Base-by-base conservation (phyloP, 1,140 invertebrate species). In the Diorhabda sublineata region DNA sequence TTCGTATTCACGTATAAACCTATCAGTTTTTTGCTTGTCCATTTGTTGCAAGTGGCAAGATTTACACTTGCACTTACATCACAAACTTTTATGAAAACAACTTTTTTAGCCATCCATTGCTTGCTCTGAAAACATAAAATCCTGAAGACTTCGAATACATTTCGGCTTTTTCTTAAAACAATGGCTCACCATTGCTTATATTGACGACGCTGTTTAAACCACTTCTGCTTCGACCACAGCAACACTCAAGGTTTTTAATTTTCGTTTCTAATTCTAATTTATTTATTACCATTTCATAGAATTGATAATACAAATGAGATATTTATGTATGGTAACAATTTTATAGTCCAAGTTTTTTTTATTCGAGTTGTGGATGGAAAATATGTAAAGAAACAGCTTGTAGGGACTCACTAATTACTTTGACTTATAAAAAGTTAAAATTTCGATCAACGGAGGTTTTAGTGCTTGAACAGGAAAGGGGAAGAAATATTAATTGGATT, bases 101-200 rank as follows among this genome's bases (percentile, higher is more conserved):
- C 9, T 70, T 57, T 26, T 68, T 67, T 3, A 74, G 60, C 74
- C 72, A 75, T 11, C 71, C 62, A 9, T 5, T 58, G 42, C 41
- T 47, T 45, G 56, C 69, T 9, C 42, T 67, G n/a, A 75, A 73
- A 9, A 73, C 43, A 42, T 3, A 42, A 5, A 58, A 61, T 43
- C 42, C 66, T 3, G 70, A 64, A 11, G 43, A 5, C 5, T 11
- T 66, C 7, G 56, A 60, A 44, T 65, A 60, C 61, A 43, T 47
- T 57, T 68, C 66, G 56, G 70, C 70, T 58, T 71, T 71, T 58
- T 69, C 65, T 66, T 74, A 64, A 63, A 73, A 45, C 42, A 74
- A 45, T 57, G 61, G 43, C 3, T 70, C 70, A 63, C 57, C 72
- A 9, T 72, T 44, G 26, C 65, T 62, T 52, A 74, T 56, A 2